Evolutionary conservation across 2,888 invertebrate species (phyloP).

Genomic region (Neoscelio sp.): DNA sequence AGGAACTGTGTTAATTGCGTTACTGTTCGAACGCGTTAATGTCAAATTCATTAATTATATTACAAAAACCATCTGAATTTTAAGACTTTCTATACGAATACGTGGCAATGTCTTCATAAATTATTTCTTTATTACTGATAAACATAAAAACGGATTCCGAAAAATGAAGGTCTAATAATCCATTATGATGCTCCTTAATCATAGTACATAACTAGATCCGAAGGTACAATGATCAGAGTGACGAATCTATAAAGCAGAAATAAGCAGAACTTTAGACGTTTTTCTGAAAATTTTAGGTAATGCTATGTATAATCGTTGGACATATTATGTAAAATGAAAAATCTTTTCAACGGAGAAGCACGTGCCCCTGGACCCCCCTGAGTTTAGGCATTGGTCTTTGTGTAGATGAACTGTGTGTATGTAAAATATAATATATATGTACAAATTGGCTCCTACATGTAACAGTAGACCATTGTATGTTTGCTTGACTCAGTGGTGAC

Average conservation of each 20-base stretch:
- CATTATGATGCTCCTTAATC: conserved; percentile 9
- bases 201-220: conserved; percentile 15
- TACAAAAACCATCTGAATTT: too few species aligned
- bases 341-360: conserved; percentile 8
- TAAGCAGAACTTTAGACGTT: conserved; percentile 14
- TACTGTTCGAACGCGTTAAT: conserved; percentile 33
- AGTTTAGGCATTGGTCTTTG: background rate
- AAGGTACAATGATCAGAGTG: conserved; percentile 9
- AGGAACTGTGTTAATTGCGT: conserved; percentile 57
- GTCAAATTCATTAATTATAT: conserved; percentile 37
- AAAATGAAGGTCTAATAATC: conserved; percentile 3
- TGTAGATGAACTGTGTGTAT: too few species aligned
- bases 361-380: conserved; percentile 11
- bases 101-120: too few species aligned
- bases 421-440: background rate
- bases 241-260: conserved; percentile 29
- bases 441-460: conserved; percentile 1
- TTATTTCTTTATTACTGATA: too few species aligned
- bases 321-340: conserved; percentile 31
- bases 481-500: conserved; percentile 34
- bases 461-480: conserved; percentile 43
- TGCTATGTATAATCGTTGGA: conserved; percentile 16
- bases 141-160: background rate
- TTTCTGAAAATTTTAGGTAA: conserved; percentile 33
- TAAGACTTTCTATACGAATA: too few species aligned